A percentile compares a stretch with the other conserved stretches of the same genome.
These are phyloP conservation scores for Melanotaenia nigrans DNA, from an alignment of 2,797 vertebrate genomes.

Conservation along the genomic window DNA sequence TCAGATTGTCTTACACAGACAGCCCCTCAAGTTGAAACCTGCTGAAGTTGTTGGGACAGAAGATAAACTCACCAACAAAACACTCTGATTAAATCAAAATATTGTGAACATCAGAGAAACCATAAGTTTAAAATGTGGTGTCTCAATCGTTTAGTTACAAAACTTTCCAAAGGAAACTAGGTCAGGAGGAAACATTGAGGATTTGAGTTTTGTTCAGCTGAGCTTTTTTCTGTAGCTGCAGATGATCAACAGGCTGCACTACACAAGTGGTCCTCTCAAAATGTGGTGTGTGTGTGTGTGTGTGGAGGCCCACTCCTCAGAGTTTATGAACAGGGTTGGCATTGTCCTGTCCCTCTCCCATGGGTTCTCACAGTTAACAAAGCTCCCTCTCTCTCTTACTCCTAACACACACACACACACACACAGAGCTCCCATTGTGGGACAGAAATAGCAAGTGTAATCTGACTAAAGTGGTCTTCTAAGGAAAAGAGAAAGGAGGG, in stretches of 20 bases:
- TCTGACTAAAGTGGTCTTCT: constrained; percentile 56
- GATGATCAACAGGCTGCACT: constrained; percentile 74
- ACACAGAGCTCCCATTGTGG: constrained; percentile 72
- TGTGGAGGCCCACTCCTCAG: constrained; percentile 58
- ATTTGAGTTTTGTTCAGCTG: constrained; percentile 27
- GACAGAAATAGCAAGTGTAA: constrained; percentile 67
- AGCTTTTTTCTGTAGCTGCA: constrained; percentile 56
- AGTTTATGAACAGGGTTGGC: constrained; percentile 71
- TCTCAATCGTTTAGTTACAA: constrained; percentile 10
- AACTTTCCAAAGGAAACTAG: constrained; percentile 22
- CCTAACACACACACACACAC: not conserved
- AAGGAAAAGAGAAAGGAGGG: constrained; percentile 27
- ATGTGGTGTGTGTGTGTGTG: constrained; percentile 17
- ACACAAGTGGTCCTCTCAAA: constrained; percentile 61
- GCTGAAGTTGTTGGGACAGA: not conserved
- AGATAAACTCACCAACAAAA: not conserved
- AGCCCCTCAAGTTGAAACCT: constrained; percentile 4
- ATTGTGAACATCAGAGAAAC: not conserved
- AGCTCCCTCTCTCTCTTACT: constrained; percentile 44
- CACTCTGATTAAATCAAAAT: not conserved
- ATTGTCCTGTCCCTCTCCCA: constrained; percentile 73
- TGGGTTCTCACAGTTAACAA: constrained; percentile 68
- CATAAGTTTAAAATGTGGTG: not conserved
- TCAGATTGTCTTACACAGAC: not conserved
- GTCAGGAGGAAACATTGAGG: constrained; percentile 35